phyloP scores from a whole-genome alignment of 2,113 vertebrate species.

The Serilophus lunatus region DNA sequence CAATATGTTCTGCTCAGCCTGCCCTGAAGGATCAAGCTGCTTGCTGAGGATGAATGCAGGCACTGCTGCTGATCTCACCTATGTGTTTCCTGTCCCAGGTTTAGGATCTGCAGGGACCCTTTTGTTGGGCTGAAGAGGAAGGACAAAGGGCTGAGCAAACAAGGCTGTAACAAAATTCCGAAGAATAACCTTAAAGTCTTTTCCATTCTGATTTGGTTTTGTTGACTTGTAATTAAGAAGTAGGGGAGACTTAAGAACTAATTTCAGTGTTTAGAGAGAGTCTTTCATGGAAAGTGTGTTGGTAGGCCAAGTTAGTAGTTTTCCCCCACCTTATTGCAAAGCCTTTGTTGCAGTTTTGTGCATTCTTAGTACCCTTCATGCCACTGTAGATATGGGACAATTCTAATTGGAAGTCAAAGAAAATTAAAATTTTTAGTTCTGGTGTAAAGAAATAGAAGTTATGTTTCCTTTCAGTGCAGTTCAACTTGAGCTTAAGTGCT shows the following conservation, averaged over 20 bases:
- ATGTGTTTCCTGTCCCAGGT: background rate
- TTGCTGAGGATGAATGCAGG: background rate
- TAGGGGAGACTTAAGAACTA: background rate
- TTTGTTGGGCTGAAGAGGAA: background rate
- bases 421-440: background rate
- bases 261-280: background rate
- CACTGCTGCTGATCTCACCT: background rate
- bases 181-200: background rate
- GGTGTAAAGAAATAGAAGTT: background rate
- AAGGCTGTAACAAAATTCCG: background rate
- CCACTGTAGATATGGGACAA: background rate
- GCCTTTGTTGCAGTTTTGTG: background rate
- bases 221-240: background rate
- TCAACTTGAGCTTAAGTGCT: background rate
- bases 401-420: background rate
- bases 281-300: background rate
- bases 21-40: background rate
- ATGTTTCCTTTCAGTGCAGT: background rate
- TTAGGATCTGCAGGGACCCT: background rate
- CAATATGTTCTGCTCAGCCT: rapidly evolving
- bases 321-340: background rate
- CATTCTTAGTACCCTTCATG: background rate
- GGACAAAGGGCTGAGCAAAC: background rate
- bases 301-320: background rate
- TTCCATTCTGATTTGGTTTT: background rate